Evolutionary conservation across 2,797 vertebrate species (phyloP).

Genomic region (Ispidina lecontei): DNA sequence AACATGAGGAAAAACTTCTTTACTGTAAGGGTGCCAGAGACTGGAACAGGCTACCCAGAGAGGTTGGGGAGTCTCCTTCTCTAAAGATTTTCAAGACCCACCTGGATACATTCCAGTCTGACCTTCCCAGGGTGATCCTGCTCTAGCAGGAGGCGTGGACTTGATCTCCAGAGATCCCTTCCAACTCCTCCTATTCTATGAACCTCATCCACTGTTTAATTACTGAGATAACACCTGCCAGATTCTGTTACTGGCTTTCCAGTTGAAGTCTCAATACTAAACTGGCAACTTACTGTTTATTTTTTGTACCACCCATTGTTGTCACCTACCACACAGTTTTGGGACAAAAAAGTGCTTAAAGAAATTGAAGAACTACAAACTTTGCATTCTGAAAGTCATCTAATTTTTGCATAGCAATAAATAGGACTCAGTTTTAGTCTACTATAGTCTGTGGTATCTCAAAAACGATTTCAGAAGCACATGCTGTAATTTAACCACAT

Average conservation of each 20-base stretch:
- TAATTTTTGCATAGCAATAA: background rate
- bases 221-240: background rate
- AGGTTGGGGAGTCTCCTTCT: no score
- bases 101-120: no score
- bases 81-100: no score
- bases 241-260: background rate
- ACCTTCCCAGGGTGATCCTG: no score
- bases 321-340: background rate
- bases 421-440: background rate
- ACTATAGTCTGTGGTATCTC: background rate
- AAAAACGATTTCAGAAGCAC: background rate
- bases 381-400: background rate
- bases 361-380: background rate
- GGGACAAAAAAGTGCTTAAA: background rate
- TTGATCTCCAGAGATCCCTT: no score
- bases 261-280: background rate
- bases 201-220: background rate
- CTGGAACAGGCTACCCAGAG: no score
- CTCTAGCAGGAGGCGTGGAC: no score
- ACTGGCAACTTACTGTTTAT: background rate
- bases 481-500: fast-evolving
- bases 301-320: background rate
- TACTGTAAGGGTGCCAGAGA: no score
- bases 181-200: no score
- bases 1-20: no score